These are phyloP conservation scores for Dryobota labecula DNA, from an alignment of 2,888 invertebrate species.

Conservation along the genomic window DNA sequence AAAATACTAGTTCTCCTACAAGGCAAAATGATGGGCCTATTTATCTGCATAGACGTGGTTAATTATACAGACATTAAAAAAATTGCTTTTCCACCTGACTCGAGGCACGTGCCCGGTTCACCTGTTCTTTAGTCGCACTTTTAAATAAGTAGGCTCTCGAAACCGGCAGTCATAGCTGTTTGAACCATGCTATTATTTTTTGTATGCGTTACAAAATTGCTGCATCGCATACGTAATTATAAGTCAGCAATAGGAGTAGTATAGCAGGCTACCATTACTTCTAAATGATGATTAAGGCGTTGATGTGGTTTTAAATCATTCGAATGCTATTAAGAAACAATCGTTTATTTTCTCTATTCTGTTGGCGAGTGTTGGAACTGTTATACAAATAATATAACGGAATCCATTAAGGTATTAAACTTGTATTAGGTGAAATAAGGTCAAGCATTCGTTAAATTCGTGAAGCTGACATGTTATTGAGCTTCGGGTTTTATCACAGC, in stretches of 20 bases:
- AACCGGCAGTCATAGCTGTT: constrained; percentile 64
- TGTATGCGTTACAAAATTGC: constrained; percentile 68
- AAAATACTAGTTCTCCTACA: constrained; percentile 10
- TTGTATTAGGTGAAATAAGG: constrained; percentile 39
- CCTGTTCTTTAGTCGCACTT: constrained; percentile 78
- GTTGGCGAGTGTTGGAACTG: constrained; percentile 29
- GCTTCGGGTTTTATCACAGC: background rate
- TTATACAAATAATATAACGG: constrained; percentile 47
- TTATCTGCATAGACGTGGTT: constrained; percentile 67
- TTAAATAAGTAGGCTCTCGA: constrained; percentile 71
- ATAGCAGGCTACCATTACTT: constrained; percentile 55
- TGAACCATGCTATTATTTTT: constrained; percentile 74
- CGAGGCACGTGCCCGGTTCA: constrained; percentile 83
- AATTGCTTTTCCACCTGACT: constrained; percentile 77
- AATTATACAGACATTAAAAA: constrained; percentile 72
- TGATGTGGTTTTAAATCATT: constrained; percentile 54
- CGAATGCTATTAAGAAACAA: constrained; percentile 44
- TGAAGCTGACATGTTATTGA: constrained; percentile 13
- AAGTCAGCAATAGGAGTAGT: constrained; percentile 48
- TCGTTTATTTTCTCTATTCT: constrained; percentile 19
- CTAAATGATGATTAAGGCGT: constrained; percentile 54
- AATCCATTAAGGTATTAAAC: constrained; percentile 34
- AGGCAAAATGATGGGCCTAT: constrained; percentile 43
- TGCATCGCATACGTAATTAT: constrained; percentile 60
- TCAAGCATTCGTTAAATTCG: constrained; percentile 26